Base-by-base conservation (phyloP, 2,797 vertebrate species). In the Lacerta agilis region DNA sequence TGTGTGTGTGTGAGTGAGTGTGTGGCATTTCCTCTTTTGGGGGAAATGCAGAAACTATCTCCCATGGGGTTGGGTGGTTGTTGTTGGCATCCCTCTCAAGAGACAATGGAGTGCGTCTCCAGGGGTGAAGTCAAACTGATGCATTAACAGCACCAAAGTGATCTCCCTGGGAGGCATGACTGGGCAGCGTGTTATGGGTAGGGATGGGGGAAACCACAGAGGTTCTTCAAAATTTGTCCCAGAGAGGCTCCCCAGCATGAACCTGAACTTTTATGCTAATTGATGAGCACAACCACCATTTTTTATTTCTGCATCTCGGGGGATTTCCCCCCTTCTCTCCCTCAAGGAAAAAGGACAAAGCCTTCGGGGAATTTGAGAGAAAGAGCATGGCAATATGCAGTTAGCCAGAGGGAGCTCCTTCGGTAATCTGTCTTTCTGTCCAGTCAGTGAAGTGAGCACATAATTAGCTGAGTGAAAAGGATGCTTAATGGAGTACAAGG, bases 341-440 rank as follows among this genome's bases (percentile, higher is more conserved):
- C 61, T 64, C 61, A 43, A 45, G 83, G 29, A 72, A 36, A 71
- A 38, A 88, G 25, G 27, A 87, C 64, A 77, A 88, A 89, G 45
- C 55, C 73, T 71, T 92, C 87, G 49, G 61, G 72, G 77, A 90
- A 86, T 2, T 73, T 77, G 71, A 89, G 71, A 77, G 77, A 82
- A 45, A 10, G 45, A 0, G 55, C 73, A 87, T 29, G 43, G 25
- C 18, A 0, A 2, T 27, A 78, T 86, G 79, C 79, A 88, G 79
- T 89, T 88, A 89, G 72, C 29, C 82, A 83, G 87, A 61, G 5
- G 49, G 49, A 55, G 75, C 83, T 38, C 64, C 86, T 84, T 83
- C 91, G 91, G 66, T 88, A 87, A 41, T 84, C 72, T 85, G 87
- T 82, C 87, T 1, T 93, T 92, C 90, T 86, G 92, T 75, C 85